Conservation (phyloP, 2,888 invertebrate species). For the Priocnemis perturbator region DNA sequence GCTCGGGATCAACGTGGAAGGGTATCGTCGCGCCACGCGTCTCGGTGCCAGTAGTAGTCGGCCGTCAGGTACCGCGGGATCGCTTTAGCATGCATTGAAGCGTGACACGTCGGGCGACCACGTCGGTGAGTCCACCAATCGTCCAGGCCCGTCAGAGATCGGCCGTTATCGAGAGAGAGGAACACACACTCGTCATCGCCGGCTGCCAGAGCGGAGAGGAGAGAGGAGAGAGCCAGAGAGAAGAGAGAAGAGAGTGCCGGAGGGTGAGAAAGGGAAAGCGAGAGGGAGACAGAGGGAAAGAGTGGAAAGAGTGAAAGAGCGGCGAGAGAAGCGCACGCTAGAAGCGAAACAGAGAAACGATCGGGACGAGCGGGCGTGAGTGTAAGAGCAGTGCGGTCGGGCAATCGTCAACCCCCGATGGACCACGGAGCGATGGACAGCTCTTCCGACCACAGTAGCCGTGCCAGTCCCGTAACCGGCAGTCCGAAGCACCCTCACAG, state of each 20-base stretch:
- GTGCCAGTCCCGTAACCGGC: conserved; percentile 72
- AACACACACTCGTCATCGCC: no score
- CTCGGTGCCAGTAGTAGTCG: not conserved
- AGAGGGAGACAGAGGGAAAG: no score
- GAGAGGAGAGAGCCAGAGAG: no score
- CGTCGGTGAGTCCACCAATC: not conserved
- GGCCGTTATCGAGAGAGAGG: no score
- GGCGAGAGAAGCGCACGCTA: not conserved
- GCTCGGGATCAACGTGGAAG: not conserved
- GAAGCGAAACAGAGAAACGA: not conserved
- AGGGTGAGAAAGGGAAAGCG: no score
- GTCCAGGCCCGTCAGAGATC: no score
- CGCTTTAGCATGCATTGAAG: conserved; percentile 31
- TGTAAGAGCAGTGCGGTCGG: not conserved
- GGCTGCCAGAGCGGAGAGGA: no score
- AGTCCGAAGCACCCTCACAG: conserved; percentile 72
- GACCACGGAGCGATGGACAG: conserved; percentile 74
- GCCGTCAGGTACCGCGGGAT: not conserved
- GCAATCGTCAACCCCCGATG: conserved; percentile 54
- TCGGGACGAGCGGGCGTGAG: not conserved
- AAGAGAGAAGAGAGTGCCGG: no score
- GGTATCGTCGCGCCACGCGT: not conserved
- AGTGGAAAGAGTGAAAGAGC: no score
- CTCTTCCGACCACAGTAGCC: conserved; percentile 76
- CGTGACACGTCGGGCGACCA: conserved; percentile 1